Conservation (phyloP, 2,797 vertebrate species). For the Smutsia gigantea region DNA sequence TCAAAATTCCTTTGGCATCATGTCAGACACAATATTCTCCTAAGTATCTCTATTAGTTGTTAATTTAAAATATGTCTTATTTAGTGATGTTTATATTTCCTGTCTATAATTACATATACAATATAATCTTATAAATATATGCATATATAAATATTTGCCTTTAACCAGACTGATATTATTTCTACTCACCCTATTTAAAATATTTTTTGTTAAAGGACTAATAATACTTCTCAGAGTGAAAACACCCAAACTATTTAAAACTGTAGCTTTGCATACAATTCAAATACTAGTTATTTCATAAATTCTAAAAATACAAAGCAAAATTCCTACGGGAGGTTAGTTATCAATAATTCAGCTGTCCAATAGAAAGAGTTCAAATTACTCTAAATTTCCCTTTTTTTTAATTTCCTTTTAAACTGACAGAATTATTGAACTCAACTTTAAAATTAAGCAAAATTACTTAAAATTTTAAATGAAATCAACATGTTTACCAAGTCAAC, state of each 20-base stretch:
- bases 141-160: background rate
- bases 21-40: background rate
- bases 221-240: background rate
- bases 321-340: background rate
- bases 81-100: background rate
- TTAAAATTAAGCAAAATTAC: slow-evolving; percentile 11
- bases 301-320: slow-evolving; percentile 6
- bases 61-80: background rate
- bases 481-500: slow-evolving; percentile 27
- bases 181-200: slow-evolving; percentile 28
- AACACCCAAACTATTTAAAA: slow-evolving; percentile 1
- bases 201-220: slow-evolving; percentile 31
- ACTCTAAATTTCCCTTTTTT: slow-evolving; percentile 41
- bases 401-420: background rate
- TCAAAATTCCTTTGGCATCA: background rate
- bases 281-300: slow-evolving; percentile 43
- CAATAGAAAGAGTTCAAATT: background rate
- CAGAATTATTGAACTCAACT: background rate
- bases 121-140: background rate
- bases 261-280: background rate
- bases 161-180: background rate
- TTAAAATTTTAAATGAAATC: slow-evolving; percentile 43
- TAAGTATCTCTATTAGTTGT: background rate
- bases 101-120: background rate
- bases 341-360: background rate